These are phyloP conservation scores for Phylloscopus whistleri DNA, from an alignment of 2,113 vertebrate genomes.

Conservation along the genomic window DNA sequence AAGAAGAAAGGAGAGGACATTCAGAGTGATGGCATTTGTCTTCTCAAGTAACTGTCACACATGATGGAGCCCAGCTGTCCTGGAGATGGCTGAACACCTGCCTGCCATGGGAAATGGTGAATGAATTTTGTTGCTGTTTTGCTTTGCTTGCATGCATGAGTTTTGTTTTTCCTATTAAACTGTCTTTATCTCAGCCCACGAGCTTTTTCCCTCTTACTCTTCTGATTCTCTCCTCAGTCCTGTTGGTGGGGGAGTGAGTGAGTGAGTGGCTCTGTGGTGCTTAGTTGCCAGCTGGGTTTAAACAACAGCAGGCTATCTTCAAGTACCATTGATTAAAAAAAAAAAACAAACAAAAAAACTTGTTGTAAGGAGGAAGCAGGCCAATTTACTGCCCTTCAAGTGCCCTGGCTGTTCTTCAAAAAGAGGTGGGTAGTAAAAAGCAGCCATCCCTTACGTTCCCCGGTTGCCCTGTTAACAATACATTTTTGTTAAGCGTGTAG, in stretches of 20 bases:
- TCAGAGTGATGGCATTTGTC: neutral
- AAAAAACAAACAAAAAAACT: neutral
- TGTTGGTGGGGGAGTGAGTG: fast-evolving
- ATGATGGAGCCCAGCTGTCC: neutral
- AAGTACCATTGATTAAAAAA: neutral
- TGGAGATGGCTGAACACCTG: neutral
- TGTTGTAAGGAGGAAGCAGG: neutral
- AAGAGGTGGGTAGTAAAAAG: neutral
- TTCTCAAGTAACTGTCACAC: neutral
- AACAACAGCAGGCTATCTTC: neutral
- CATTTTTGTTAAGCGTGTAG: neutral
- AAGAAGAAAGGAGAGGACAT: neutral
- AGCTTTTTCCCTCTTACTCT: neutral
- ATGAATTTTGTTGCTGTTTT: neutral
- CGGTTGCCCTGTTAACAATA: neutral
- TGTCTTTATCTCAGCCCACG: neutral
- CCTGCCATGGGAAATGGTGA: neutral
- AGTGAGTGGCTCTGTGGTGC: fast-evolving
- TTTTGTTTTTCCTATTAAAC: neutral
- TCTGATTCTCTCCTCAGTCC: neutral
- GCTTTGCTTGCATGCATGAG: neutral
- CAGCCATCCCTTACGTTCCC: neutral
- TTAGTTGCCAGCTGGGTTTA: neutral
- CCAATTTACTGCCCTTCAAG: neutral
- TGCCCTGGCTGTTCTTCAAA: neutral